Base-by-base conservation (phyloP, 2,888 invertebrate species). In the Thereva unica region DNA sequence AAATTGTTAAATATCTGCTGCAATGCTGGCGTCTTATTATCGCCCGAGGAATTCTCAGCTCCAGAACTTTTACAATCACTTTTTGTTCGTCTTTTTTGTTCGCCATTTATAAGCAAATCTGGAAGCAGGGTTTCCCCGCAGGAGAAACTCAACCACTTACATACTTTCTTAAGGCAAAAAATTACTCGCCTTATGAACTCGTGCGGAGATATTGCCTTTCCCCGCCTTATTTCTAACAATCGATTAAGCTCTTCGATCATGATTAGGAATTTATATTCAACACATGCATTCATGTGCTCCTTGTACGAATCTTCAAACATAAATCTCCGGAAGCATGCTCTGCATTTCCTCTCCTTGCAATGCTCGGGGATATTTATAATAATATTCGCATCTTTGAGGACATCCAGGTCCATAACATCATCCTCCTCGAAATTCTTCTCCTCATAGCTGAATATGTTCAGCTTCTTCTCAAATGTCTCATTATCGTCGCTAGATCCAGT, bases 141-240 rank as follows among this genome's bases (percentile, higher is more conserved):
- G 9, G 38, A 50, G 4, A 75, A 73, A 54, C 76, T 77, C 52
- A 80, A 65, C 79, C 80, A 80, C 55, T 75, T 75, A 69, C 79
- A 78, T 1, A 75, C 78, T 67, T 79, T 80, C 41, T 78, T 78
- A 54, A 80, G 55, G 4, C 76, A 75, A 68, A 80, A 80, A 34
- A 80, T 80, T 78, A 78, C 80, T 4, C 80, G 75, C 0, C 81
- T 71, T 40, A 81, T 78, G 65, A 78, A 81, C 71, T 81, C 80
- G 54, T 80, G 79, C 0, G 81, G 79, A 3, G 81, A 80, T 5
- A 81, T 72, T 49, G 77, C 76, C 55, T 78, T 80, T 4, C 73
- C 75, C 1, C 76, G 74, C 12, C 78, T 74, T 5, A 80, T 78
- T 3, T 76, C 74, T 8, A 78, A 63, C 12, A 81, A 70, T 7